Conservation (phyloP, 2,113 vertebrate species). For the Petaurus breviceps region DNA sequence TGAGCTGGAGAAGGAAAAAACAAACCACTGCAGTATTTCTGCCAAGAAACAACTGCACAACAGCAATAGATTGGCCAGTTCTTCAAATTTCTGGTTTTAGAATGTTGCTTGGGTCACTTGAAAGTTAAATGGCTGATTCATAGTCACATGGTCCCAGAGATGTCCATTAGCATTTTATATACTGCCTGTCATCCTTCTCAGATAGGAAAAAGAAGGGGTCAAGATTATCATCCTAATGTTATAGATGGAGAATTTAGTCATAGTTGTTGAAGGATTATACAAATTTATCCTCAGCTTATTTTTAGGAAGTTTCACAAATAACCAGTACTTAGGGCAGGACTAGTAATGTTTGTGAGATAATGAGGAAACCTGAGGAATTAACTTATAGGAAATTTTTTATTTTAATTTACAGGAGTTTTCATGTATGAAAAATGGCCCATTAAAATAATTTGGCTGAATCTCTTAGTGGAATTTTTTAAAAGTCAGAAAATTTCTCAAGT, state of each 20-base stretch:
- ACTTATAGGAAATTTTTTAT: neutral
- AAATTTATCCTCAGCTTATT: neutral
- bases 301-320: too few species aligned
- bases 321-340: neutral
- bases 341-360: neutral
- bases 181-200: neutral
- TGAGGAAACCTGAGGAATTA: conserved; percentile 11
- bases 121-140: neutral
- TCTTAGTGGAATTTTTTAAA: neutral
- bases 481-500: neutral
- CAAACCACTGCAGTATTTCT: neutral
- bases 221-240: neutral
- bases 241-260: neutral
- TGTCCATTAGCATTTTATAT: neutral
- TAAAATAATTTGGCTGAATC: neutral
- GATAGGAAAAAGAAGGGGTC: neutral
- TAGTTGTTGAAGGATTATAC: neutral
- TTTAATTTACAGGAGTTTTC: neutral
- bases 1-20: neutral
- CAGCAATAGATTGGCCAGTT: neutral
- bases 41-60: neutral
- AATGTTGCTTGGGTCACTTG: neutral
- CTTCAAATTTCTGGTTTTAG: neutral
- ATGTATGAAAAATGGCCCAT: neutral
- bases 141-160: neutral